Conservation (phyloP, 2,888 invertebrate species). For the Ichneumon xanthorius region DNA sequence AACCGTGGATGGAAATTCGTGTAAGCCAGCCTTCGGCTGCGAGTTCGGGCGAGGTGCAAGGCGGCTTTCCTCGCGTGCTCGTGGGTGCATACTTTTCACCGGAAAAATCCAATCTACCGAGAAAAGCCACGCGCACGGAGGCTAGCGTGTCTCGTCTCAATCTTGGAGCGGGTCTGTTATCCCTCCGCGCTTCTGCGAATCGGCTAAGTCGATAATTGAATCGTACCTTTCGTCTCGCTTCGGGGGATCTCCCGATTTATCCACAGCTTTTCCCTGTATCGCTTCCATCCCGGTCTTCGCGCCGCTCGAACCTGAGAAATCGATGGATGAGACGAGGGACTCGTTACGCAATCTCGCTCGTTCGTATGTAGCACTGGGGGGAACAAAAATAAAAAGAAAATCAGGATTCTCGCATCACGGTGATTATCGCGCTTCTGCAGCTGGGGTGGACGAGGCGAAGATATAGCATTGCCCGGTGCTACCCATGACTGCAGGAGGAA, state of each 20-base stretch:
- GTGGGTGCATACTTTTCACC: not conserved
- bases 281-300: not conserved
- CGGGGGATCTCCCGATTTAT: constrained; percentile 31
- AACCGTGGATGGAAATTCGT: not conserved
- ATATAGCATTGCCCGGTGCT: not conserved
- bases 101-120: constrained; percentile 44
- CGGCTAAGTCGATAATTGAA: constrained; percentile 53
- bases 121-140: constrained; percentile 19
- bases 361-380: constrained; percentile 1
- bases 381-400: not conserved
- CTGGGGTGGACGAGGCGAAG: not conserved
- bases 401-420: constrained; percentile 14
- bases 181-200: not conserved
- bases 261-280: constrained; percentile 3
- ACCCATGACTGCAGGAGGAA: constrained; percentile 3
- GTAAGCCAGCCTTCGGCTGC: not conserved
- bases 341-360: constrained; percentile 11
- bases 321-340: not conserved
- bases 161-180: not conserved
- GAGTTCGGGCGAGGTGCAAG: not conserved
- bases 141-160: constrained; percentile 35
- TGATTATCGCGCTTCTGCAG: constrained; percentile 25
- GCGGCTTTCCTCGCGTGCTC: constrained; percentile 1
- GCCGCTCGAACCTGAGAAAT: not conserved
- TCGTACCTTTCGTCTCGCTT: constrained; percentile 37